Evolutionary conservation across 2,797 vertebrate species (phyloP), one percentile per base, ranked within the genome.

Genomic region (Anas flavirostris): DNA sequence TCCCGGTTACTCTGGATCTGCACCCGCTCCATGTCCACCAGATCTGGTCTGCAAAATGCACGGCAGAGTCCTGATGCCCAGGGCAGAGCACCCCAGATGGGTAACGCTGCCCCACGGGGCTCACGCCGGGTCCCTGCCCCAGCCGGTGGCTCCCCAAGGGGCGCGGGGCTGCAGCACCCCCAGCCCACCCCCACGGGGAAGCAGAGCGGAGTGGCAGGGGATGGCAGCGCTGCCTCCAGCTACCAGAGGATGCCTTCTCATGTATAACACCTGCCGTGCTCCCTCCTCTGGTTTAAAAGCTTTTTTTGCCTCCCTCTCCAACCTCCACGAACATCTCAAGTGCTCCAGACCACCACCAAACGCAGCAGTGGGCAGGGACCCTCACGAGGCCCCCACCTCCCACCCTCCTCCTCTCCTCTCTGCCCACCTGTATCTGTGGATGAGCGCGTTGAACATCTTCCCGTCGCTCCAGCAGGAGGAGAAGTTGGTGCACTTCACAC

Each of bases 401-500:
- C 53, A 23, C 28, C 48, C 79, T 3, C 5, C 16, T 59, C 41
- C 16, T 55, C 41, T 17, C 12, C 66, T 6, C 26, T 35, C 59
- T n/a, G 66, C 85, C n/a, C 46, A 99, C 99, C 99, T 99, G 98
- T 99, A 99, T 98, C 98, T 98, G 97, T 99, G 99, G 98, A 99
- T 99, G 94, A 99, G 98, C 9, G 99, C 99, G 22, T 99, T 99
- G 98, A 99, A 99, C 98, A 99, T 98, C 97, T 98, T 99, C 72
- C 99, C 99, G 43, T 99, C 97, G 66, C 98, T 99, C 99, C 99
- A 99, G 96, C 98, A 98, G 1, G 99, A 99, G 29, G 98, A 99
- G 98, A 99, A 99, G 98, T 99, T 99, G 98, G 97, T 97, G 78
- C 99, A 99, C 95, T 99, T 99, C 37, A 99, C 97, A 80, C 99